These are phyloP conservation scores for Pelodiscus sinensis DNA, from an alignment of 2,113 vertebrate species.

Conservation along the genomic window DNA sequence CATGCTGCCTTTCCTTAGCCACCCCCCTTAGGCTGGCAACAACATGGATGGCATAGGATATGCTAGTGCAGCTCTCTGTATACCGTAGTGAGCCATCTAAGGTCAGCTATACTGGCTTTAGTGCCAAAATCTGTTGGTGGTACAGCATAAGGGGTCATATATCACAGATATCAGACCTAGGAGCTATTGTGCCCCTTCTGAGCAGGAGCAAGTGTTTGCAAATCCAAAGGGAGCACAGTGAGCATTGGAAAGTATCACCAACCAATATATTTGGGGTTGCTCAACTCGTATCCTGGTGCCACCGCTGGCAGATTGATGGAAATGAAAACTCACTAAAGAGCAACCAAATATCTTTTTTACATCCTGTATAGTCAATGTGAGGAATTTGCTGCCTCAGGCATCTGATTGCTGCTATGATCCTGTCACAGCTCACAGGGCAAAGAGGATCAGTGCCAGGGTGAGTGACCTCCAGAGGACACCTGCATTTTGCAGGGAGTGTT, in stretches of 20 bases:
- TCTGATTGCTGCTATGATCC: neutral
- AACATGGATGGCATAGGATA: neutral
- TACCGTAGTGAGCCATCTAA: neutral
- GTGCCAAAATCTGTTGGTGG: neutral
- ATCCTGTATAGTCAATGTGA: neutral
- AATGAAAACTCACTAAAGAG: slow-evolving; percentile 5
- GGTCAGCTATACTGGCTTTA: neutral
- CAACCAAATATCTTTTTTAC: neutral
- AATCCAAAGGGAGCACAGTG: neutral
- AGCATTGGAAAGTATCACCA: neutral
- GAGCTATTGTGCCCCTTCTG: neutral
- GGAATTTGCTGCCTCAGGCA: neutral
- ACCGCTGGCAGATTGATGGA: neutral
- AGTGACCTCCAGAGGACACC: neutral
- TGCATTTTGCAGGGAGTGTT: neutral
- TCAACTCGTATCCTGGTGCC: neutral
- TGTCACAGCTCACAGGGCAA: neutral
- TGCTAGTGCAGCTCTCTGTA: neutral
- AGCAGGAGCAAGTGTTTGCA: neutral
- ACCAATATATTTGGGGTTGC: neutral
- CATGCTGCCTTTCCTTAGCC: neutral
- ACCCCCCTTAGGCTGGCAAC: neutral
- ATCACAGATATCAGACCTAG: neutral
- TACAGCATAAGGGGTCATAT: neutral
- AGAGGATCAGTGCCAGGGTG: neutral